Conservation (phyloP, 1,140 invertebrate species). For the Holcopasites calliopsidis region DNA sequence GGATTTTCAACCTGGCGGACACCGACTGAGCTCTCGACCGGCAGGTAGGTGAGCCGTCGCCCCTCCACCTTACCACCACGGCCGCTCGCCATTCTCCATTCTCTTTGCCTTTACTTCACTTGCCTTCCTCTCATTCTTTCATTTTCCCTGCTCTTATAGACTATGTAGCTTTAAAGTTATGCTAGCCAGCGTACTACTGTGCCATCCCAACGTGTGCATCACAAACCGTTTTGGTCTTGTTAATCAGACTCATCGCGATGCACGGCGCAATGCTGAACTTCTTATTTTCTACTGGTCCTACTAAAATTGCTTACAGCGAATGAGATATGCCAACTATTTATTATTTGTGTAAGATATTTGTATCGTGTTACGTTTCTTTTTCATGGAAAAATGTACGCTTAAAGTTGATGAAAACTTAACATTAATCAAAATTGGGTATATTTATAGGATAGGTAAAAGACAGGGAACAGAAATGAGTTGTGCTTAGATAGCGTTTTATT, state of each 20-base stretch:
- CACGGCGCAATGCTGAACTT: too few relatives aligned
- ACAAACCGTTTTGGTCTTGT: not conserved
- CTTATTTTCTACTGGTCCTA: too few relatives aligned
- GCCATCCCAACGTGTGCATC: not conserved
- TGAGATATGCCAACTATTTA: too few relatives aligned
- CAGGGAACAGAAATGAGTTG: not conserved
- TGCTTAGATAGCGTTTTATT: slow-evolving; percentile 36
- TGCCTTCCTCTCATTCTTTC: slow-evolving; percentile 49
- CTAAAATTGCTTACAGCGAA: too few relatives aligned
- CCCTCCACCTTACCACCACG: slow-evolving; percentile 64
- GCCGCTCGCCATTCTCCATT: slow-evolving; percentile 72
- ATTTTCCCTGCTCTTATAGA: slow-evolving; percentile 31
- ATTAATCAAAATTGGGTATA: too few relatives aligned
- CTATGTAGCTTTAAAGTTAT: not conserved
- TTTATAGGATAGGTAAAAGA: not conserved
- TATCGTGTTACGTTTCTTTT: too few relatives aligned
- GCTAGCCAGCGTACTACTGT: not conserved
- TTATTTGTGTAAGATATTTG: too few relatives aligned
- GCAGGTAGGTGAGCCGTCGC: slow-evolving; percentile 72
- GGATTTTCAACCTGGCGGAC: slow-evolving; percentile 77
- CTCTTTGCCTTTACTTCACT: slow-evolving; percentile 66
- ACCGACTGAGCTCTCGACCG: slow-evolving; percentile 74
- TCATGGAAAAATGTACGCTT: too few relatives aligned
- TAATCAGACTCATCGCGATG: not conserved
- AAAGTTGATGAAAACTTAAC: too few relatives aligned